A percentile compares a stretch with the other conserved stretches of the same genome.
Evolutionary conservation across 2,888 invertebrate species (phyloP).

Genomic region (Cephus pygmeus): DNA sequence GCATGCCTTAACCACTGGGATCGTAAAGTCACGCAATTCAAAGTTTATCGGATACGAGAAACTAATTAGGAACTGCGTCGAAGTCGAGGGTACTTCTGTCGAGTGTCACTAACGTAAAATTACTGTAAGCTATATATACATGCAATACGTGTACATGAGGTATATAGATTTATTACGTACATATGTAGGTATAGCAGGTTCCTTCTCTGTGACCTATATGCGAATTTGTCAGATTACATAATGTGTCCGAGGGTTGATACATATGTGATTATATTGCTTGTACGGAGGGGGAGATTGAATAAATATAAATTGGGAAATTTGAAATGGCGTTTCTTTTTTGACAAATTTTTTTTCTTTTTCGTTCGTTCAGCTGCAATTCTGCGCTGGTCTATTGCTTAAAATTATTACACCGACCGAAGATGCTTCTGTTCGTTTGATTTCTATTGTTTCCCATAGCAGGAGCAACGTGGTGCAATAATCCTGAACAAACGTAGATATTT

Average conservation of each 20-base stretch:
- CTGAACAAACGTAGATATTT: too few species aligned
- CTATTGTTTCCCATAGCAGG: too few species aligned
- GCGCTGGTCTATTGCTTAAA: too few species aligned
- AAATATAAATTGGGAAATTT: neutral
- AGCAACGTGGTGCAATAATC: too few species aligned
- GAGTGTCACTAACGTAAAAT: neutral
- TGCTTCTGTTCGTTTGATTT: too few species aligned
- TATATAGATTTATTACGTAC: neutral
- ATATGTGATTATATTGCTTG: neutral
- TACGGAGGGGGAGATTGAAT: neutral
- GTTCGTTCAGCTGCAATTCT: too few species aligned
- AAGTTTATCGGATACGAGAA: slow-evolving; percentile 1
- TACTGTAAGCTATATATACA: neutral
- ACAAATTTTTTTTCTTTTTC: too few species aligned
- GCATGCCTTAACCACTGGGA: neutral
- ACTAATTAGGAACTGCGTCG: slow-evolving; percentile 1
- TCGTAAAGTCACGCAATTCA: slow-evolving; percentile 1
- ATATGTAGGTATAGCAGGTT: neutral
- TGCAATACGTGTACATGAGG: neutral
- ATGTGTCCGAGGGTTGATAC: neutral
- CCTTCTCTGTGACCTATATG: neutral
- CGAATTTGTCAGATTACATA: neutral
- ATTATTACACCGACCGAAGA: too few species aligned
- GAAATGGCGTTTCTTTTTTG: too few species aligned
- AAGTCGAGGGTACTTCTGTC: neutral